Evolutionary conservation across 2,888 invertebrate species (phyloP), one percentile per base, ranked within the genome.

Genomic region (Syritta pipiens): DNA sequence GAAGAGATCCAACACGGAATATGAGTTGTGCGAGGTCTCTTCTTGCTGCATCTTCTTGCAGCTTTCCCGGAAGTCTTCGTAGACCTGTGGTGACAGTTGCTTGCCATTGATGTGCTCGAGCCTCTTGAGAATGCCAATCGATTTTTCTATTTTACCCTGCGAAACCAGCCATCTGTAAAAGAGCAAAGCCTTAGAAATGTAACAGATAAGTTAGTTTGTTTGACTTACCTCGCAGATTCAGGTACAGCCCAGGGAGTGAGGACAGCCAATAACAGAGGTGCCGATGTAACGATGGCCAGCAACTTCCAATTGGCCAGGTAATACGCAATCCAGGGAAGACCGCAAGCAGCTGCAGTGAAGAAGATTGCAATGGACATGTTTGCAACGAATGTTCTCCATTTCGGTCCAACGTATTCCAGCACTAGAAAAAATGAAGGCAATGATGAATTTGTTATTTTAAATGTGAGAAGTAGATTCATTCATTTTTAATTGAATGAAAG

Each of bases 301-400:
- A 91, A 89, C 83, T 93, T 91, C 97, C 97, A 97, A 85, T 96
- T 93, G 2, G 92, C 93, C 10, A 96, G 89, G 88, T 90, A 94
- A 82, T 94, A 91, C 0, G 96, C 96, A 35, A 96, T 93, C 96
- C 96, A 96, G 0, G 96, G 96, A 55, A 97, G 86, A 4, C 94
- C 85, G 4, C 94, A 93, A 0, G 96, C 93, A 0, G 95, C 96
- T 48, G 93, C 89, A 0, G 96, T 96, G 90, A 96, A 96, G 90
- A 96, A 96, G 35, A 96, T 89, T 0, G 96, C 96, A 49, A 96
- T 96, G 0, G 96, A 96, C 94, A 96, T 95, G 87, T 96, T 96
- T 17, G 96, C 96, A 0, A 96, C 96, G 86, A 96, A 95, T 0
- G 96, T 96, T 9, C 96, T 91, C 94, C 96, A 96, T 90, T 94